These are phyloP conservation scores for Chymomyza costata DNA, from an alignment of 1,140 invertebrate species.

Conservation along the genomic window DNA sequence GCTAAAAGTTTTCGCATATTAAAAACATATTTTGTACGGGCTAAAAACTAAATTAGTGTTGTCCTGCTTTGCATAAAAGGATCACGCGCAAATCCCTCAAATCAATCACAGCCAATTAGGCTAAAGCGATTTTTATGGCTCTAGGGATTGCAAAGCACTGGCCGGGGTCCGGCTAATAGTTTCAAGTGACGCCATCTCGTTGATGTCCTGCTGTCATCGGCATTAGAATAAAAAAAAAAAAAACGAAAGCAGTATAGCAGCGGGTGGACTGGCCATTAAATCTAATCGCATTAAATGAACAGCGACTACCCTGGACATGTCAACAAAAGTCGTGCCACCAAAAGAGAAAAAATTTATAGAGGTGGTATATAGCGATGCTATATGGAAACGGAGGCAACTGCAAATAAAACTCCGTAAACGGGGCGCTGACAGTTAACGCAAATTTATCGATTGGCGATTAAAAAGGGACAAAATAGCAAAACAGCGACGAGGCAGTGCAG, in stretches of 20 bases:
- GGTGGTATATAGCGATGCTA: too few species aligned
- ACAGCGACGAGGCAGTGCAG: not conserved
- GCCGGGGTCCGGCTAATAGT: conserved; percentile 39
- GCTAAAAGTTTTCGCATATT: conserved; percentile 69
- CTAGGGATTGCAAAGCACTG: conserved; percentile 3
- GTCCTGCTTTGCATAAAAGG: not conserved
- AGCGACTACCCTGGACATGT: conserved; percentile 24
- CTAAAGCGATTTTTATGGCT: conserved; percentile 67
- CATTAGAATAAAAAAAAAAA: conserved; percentile 23
- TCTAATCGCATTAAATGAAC: conserved; percentile 69
- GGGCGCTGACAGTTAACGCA: conserved; percentile 65
- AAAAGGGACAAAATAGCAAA: conserved; percentile 51
- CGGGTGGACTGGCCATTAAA: conserved; percentile 51
- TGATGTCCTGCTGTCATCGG: conserved; percentile 39
- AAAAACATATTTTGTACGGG: conserved; percentile 59
- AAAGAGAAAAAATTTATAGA: conserved; percentile 14
- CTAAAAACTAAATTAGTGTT: conserved; percentile 48
- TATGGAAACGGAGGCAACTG: not conserved
- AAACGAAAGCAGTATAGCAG: conserved; percentile 32
- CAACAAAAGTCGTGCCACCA: conserved; percentile 15
- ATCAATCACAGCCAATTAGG: conserved; percentile 68
- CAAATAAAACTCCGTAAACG: conserved; percentile 13
- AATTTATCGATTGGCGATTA: conserved; percentile 72
- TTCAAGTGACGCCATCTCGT: conserved; percentile 39
- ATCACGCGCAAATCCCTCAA: conserved; percentile 24